Evolutionary conservation across 2,888 invertebrate genomes (phyloP).

Genomic region (Phengaris alcon): DNA sequence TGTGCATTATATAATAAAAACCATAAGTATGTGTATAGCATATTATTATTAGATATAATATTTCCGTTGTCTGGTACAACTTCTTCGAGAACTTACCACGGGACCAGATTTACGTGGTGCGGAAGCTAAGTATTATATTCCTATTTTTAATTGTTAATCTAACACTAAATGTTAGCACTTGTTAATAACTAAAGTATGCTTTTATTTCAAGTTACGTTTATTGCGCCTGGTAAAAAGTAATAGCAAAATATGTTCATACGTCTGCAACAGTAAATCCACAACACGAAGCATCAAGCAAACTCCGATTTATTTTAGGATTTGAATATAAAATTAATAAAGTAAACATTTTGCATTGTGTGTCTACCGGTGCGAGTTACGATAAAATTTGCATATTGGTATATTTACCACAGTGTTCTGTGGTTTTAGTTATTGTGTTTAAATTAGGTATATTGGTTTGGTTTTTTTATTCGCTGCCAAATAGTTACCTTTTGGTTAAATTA

Average conservation of each 20-base stretch:
- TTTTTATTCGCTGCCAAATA: not conserved
- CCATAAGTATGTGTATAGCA: too few species aligned
- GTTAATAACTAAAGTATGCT: too few species aligned
- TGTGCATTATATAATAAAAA: too few species aligned
- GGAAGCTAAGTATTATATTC: too few species aligned
- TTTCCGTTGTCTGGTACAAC: too few species aligned
- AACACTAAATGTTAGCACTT: too few species aligned
- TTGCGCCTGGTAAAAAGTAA: not conserved
- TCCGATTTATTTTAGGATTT: not conserved
- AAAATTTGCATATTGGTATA: not conserved
- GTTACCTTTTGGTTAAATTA: not conserved
- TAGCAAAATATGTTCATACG: not conserved
- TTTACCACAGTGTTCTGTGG: not conserved
- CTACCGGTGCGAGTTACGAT: not conserved
- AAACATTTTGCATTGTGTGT: not conserved
- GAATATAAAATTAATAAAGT: conserved; percentile 9
- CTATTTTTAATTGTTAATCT: too few species aligned
- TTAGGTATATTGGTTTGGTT: not conserved
- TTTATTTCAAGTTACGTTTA: too few species aligned
- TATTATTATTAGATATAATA: too few species aligned
- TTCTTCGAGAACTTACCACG: too few species aligned
- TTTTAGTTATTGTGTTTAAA: not conserved
- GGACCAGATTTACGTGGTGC: too few species aligned
- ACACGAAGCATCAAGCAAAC: not conserved
- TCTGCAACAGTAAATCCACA: not conserved